Evolutionary conservation across 2,797 vertebrate species (phyloP), one percentile per base, ranked within the genome.

Genomic region (Neostethus bicornis): DNA sequence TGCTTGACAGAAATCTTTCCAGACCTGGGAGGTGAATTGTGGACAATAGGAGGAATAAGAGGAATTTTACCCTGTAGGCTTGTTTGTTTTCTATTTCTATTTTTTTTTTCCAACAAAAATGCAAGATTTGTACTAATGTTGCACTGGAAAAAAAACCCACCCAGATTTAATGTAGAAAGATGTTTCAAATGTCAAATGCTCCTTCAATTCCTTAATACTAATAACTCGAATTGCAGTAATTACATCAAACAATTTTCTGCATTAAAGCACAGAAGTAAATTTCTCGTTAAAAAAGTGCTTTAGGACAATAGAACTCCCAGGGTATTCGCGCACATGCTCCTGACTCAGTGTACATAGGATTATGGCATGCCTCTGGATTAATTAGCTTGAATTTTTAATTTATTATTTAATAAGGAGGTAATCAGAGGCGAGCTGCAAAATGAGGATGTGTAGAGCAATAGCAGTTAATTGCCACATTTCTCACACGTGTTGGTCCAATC

Each of bases 311-410:
- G 16, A 60, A 52, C 44, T 67, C 81, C 75, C 70, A 14, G 51
- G 77, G 48, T 41, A 51, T 50, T 49, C 54, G 31, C 39, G 47
- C 49, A 55, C 75, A 72, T 75, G 70, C 54, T 63, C 70, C 51
- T 68, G 58, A 66, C 5, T 4, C 31, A 29, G 24, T 24, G 25
- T 56, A 46, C 80, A 72, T 53, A 23, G 34, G 21, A 80, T 74
- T 56, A 61, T 8, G 25, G 35, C 12, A 7, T 1, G 10, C 32
- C 45, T 66, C 32, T 43, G 1, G 4, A 61, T 75, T 64, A 75
- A 80, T 78, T 70, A 66, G 31, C 34, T 16, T 13, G 51, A 11
- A 52, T 48, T 6, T 66, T 65, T 66, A 32, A 58, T 62, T 70
- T 47, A 42, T 24, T 64, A 50, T 29, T 41, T 66, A 51, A 49